A percentile compares a stretch with the other conserved stretches of the same genome.
Evolutionary conservation across 1,140 invertebrate species (phyloP).

Genomic region (Ericerus pela): DNA sequence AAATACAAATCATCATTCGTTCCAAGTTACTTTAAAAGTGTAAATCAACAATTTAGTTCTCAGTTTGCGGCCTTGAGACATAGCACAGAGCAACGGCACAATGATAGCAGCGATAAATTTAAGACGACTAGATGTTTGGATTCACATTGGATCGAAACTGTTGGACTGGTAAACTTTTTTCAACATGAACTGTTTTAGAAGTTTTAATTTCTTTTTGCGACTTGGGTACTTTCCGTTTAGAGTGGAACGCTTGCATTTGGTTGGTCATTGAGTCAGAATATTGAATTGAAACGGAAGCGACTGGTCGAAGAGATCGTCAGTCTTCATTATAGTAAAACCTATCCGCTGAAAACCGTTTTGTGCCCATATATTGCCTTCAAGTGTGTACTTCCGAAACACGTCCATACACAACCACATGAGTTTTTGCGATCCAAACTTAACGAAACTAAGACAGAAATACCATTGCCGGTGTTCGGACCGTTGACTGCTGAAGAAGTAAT

Average conservation of each 20-base stretch:
- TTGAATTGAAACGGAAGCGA: constrained; percentile 1
- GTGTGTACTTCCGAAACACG: neutral
- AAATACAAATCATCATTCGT: neutral
- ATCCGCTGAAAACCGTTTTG: neutral
- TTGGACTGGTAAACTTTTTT: neutral
- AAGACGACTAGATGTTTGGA: neutral
- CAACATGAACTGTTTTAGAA: neutral
- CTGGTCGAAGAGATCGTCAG: neutral
- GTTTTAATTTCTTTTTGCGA: neutral
- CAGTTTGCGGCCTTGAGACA: neutral
- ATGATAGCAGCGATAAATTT: neutral
- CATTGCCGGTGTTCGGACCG: constrained; percentile 2
- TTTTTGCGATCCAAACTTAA: neutral
- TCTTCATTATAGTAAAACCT: neutral
- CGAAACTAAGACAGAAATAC: neutral
- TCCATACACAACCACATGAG: neutral
- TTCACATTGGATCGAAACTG: neutral
- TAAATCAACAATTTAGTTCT: neutral
- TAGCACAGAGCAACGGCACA: neutral
- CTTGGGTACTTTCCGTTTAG: neutral
- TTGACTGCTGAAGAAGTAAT: constrained; percentile 13
- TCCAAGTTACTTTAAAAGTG: neutral
- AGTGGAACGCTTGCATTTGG: constrained; percentile 15
- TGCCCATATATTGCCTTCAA: neutral
- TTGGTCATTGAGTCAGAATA: constrained; percentile 10